These are phyloP conservation scores for Engraulis encrasicolus DNA, from an alignment of 2,113 vertebrate genomes.

Conservation along the genomic window DNA sequence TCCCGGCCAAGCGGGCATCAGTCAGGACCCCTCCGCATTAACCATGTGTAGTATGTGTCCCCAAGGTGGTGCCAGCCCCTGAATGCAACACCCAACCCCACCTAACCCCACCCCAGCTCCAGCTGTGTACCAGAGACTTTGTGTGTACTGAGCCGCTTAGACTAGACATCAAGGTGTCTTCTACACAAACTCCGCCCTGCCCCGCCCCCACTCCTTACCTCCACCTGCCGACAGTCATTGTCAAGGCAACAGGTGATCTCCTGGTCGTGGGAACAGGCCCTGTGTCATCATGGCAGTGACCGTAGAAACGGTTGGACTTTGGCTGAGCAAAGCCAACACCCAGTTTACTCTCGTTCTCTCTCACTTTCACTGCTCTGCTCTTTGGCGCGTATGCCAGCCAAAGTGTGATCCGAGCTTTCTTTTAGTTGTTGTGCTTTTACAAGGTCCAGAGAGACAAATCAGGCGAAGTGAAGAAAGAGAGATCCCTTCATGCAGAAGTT, in stretches of 20 bases:
- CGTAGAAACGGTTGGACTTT: not conserved
- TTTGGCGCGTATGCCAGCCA: not conserved
- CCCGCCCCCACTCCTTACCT: not conserved
- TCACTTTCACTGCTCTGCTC: not conserved
- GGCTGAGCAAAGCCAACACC: not conserved
- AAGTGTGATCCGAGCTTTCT: not conserved
- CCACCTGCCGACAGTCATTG: not conserved
- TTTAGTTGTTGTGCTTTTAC: not conserved
- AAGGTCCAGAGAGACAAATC: not conserved
- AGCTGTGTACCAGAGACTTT: too few relatives aligned
- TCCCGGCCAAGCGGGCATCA: slow-evolving; percentile 13
- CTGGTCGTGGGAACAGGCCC: not conserved
- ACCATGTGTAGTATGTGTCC: slow-evolving; percentile 29
- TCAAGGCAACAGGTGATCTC: not conserved
- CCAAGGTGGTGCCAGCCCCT: not conserved
- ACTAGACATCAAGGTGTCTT: not conserved
- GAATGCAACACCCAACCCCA: not conserved
- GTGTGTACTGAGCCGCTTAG: slow-evolving; percentile 41
- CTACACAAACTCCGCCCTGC: too few relatives aligned
- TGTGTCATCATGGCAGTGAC: not conserved
- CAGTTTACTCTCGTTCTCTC: not conserved
- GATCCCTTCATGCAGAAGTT: not conserved
- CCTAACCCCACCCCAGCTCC: not conserved
- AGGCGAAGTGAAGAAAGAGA: not conserved
- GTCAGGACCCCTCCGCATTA: slow-evolving; percentile 29